Base-by-base conservation (phyloP, 2,113 vertebrate genomes). In the Cottus gobio region DNA sequence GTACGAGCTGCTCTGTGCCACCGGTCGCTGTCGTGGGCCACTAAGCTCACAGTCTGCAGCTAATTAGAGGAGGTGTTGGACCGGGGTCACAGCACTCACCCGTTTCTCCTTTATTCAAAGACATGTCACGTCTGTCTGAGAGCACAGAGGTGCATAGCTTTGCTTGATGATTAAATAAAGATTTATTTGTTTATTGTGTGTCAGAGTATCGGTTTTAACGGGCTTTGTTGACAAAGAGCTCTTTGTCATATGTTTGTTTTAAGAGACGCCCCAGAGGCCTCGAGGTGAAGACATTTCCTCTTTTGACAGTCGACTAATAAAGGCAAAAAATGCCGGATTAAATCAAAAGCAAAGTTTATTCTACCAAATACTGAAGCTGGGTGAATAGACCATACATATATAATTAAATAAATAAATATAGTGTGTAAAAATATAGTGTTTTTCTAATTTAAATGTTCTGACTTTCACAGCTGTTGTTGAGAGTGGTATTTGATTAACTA, bases 41-140 rank as follows among this genome's bases (percentile, higher is more conserved):
- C 86, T 91, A 90, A 94, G 89, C 91, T 91, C 84, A 75, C 42
- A 44, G 69, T 80, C 62, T 70, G 9, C 48, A 64, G 87, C 89
- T 89, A 90, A 90, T 91, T 86, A 92, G 79, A 71, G 37, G 64
- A 84, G 87, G 76, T 88, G 80, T 37, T 80, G 80, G 66, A 76
- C 24, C 28, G 9, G 7, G 18, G 82, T 89, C 82, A 87, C 52
- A 31, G 77, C 52, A 70, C 37, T 68, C 58, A 57, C 20, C 71
- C 24, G 12, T 22, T 65, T 39, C 42, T 63, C 5, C 7, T 10
- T n/a, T n/a, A 34, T 7, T 7, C 1, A 30, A 81, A 69, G 56
- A 8, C 39, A 80, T 37, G 58, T 13, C 2, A 6, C 0, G 42
- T 46, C 24, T n/a, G 57, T 54, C 7, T 72, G 37, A 66, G 6